Evolutionary conservation across 2,113 vertebrate genomes (phyloP).

Genomic region (Petrocephalus microphthalmus): DNA sequence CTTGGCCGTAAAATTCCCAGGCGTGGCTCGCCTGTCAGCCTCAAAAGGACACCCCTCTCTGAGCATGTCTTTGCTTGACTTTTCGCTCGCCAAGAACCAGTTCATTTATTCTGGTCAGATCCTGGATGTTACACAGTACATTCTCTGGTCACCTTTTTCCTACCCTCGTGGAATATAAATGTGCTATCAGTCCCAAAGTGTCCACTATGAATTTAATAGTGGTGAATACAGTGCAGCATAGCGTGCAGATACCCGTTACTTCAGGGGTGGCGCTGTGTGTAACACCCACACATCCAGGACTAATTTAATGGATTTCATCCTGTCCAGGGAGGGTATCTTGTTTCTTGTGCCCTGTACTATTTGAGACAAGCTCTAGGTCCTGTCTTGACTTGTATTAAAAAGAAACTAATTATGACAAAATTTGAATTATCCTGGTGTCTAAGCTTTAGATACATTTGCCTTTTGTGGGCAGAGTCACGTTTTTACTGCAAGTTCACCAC

Average conservation of each 20-base stretch:
- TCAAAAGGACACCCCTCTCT: not conserved
- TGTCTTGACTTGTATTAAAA: not conserved
- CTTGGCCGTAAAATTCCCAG: not conserved
- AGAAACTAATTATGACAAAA: not conserved
- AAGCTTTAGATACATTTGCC: not conserved
- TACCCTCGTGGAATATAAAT: not conserved
- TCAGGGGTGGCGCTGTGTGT: not conserved
- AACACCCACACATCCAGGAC: not conserved
- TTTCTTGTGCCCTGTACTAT: not conserved
- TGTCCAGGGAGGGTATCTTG: not conserved
- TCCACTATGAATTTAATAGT: not conserved
- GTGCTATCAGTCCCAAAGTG: not conserved
- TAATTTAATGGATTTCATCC: not conserved
- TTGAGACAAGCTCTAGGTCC: not conserved
- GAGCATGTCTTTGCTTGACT: not conserved
- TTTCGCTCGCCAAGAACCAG: not conserved
- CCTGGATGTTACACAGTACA: not conserved
- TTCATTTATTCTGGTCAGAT: conserved; percentile 5
- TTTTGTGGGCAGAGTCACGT: not conserved
- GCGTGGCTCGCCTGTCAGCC: not conserved
- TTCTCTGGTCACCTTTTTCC: not conserved
- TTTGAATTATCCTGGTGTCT: not conserved
- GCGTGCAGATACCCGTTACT: not conserved
- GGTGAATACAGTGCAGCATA: not conserved
- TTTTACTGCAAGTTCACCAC: not conserved